A percentile compares a stretch with the other conserved stretches of the same genome.
Conservation (phyloP, 2,797 vertebrate species). For the Gymnopithys bicolor region DNA sequence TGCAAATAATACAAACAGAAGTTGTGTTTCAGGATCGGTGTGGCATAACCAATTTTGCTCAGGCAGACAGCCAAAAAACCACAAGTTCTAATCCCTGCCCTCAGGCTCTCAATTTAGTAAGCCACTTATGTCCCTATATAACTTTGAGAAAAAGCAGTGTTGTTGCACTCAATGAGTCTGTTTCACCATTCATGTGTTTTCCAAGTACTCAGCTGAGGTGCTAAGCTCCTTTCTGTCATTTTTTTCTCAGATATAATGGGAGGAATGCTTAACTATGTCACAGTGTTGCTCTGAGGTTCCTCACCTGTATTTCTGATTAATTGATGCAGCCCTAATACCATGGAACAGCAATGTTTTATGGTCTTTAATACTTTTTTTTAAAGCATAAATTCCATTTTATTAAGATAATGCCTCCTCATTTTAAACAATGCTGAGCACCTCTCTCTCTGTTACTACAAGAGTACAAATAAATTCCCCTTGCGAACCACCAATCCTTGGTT, state of each 20-base stretch:
- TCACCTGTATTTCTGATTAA: neutral
- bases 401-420: neutral
- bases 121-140: neutral
- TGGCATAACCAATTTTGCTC: conserved; percentile 64
- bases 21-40: conserved; percentile 39
- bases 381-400: neutral
- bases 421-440: neutral
- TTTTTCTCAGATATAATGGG: neutral
- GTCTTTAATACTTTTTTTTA: neutral
- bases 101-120: conserved; percentile 32
- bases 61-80: conserved; percentile 53
- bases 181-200: conserved; percentile 1
- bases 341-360: accelerated
- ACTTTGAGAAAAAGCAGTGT: conserved; percentile 4
- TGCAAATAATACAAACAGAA: conserved; percentile 56
- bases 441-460: neutral
- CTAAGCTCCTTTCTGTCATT: neutral
- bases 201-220: neutral
- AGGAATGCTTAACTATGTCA: neutral
- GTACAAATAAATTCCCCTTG: neutral
- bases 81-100: conserved; percentile 51
- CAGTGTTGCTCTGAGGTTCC: neutral
- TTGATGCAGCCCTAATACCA: neutral
- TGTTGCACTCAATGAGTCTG: neutral
- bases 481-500: neutral